phyloP scores from a whole-genome alignment of 2,113 vertebrate species.

The Sinocyclocheilus anophthalmus region DNA sequence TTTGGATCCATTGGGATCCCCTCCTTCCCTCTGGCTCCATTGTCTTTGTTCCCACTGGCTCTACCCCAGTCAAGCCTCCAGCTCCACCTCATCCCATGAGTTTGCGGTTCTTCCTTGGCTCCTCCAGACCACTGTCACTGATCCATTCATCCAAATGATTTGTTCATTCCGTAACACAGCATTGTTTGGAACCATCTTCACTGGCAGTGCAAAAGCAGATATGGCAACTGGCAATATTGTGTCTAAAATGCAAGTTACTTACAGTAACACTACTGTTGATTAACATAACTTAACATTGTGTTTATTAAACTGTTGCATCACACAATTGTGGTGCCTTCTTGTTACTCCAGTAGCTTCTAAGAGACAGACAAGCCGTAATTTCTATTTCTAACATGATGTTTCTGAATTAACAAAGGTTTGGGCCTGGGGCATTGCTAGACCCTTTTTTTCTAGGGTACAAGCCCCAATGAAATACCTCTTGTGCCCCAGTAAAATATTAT shows the following conservation, averaged over 20 bases:
- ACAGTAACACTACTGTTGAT: too few species aligned
- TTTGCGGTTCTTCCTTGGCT: too few species aligned
- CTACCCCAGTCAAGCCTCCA: too few species aligned
- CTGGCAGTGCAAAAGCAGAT: neutral
- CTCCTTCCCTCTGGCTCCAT: too few species aligned
- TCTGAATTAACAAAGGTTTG: too few species aligned
- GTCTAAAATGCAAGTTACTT: neutral
- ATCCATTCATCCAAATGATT: neutral
- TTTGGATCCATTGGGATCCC: too few species aligned
- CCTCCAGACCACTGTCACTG: neutral
- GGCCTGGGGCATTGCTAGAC: too few species aligned
- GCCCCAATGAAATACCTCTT: too few species aligned
- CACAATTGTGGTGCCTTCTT: neutral
- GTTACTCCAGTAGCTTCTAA: neutral
- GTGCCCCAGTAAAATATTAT: too few species aligned
- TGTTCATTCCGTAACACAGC: neutral
- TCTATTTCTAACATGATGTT: neutral
- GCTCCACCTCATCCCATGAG: too few species aligned
- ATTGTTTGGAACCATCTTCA: neutral
- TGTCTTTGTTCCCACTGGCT: too few species aligned
- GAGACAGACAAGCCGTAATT: neutral
- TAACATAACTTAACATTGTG: neutral
- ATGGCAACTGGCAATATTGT: neutral
- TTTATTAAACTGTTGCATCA: neutral
- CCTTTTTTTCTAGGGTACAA: too few species aligned